Evolutionary conservation across 2,797 vertebrate genomes (phyloP), one percentile per base, ranked within the genome.

Genomic region (Sebastes hubbsi): DNA sequence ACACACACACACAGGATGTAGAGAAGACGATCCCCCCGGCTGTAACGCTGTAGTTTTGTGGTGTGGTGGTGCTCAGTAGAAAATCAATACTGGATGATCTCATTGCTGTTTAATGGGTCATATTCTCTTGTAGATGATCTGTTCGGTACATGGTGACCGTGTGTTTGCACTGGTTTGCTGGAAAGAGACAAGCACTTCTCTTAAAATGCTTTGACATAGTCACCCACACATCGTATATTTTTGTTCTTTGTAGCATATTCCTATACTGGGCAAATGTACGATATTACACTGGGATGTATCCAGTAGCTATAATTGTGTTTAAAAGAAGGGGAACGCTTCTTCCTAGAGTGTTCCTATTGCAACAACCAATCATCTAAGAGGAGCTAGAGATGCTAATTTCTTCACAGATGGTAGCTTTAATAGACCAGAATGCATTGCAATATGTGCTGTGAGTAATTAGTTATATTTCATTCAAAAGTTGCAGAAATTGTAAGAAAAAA

Each of bases 61-160:
- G 84, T 72, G 79, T 71, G 68, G 59, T 54, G 56, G 55, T 54
- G 68, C 62, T 58, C n/a, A 54, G 72, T 81, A 91, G 87, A 86
- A 91, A 93, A 93, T 94, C 91, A 86, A 92, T 94, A 89, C 52
- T 76, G 78, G 81, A 86, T 92, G 90, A 94, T 90, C 75, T 93
- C 92, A 92, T 73, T 63, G 76, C 76, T 46, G 68, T 87, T 93
- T 89, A 92, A 85, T 87, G 89, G 88, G 75, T 89, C 83, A 81
- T 87, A 61, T 77, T 88, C 66, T 38, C 52, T 34, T 36, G 59
- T 34, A 52, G 82, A 91, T 81, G 85, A 85, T 80, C 69, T 30
- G 25, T 49, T 24, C 25, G 70, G 46, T 61, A 52, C 66, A 52
- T 8, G 63, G 58, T 81, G 75, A 46, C 77, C 65, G 58, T 67